These are phyloP conservation scores for Paratrypauchen microcephalus DNA, from an alignment of 2,797 vertebrate species.

Conservation along the genomic window DNA sequence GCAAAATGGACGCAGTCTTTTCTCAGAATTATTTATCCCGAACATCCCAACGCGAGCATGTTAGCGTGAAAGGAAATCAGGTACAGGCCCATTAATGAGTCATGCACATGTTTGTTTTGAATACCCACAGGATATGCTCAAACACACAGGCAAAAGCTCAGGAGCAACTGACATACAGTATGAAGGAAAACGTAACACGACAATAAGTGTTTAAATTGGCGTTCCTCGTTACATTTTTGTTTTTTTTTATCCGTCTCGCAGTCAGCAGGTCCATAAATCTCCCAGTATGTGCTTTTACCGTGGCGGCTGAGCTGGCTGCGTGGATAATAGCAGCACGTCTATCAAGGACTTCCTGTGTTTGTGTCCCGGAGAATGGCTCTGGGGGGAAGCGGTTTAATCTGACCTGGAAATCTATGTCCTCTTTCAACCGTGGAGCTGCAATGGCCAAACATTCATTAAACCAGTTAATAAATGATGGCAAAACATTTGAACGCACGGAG, in stretches of 20 bases:
- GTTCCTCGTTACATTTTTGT: constrained; percentile 89
- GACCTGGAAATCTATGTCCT: constrained; percentile 79
- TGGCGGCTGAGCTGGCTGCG: constrained; percentile 66
- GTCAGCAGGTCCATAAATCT: constrained; percentile 87
- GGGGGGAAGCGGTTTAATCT: constrained; percentile 81
- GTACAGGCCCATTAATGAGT: too few relatives aligned
- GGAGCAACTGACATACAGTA: neutral
- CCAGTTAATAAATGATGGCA: neutral
- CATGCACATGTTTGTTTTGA: too few relatives aligned
- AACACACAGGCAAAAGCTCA: neutral
- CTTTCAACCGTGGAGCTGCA: constrained; percentile 77
- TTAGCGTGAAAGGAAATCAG: too few relatives aligned
- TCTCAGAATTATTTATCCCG: too few relatives aligned
- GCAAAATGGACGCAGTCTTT: too few relatives aligned
- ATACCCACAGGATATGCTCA: neutral
- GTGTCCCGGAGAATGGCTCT: constrained; percentile 91
- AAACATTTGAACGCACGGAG: too few relatives aligned
- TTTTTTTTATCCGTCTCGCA: constrained; percentile 69
- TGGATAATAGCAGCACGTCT: constrained; percentile 88
- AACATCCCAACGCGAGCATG: too few relatives aligned
- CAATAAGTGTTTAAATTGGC: constrained; percentile 80
- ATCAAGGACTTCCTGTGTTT: constrained; percentile 99
- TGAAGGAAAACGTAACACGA: constrained; percentile 71
- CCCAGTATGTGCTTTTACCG: constrained; percentile 62
- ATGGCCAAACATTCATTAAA: constrained; percentile 35